Evolutionary conservation across 2,888 invertebrate genomes (phyloP), one percentile per base, ranked within the genome.

Genomic region (Hypena proboscidalis): DNA sequence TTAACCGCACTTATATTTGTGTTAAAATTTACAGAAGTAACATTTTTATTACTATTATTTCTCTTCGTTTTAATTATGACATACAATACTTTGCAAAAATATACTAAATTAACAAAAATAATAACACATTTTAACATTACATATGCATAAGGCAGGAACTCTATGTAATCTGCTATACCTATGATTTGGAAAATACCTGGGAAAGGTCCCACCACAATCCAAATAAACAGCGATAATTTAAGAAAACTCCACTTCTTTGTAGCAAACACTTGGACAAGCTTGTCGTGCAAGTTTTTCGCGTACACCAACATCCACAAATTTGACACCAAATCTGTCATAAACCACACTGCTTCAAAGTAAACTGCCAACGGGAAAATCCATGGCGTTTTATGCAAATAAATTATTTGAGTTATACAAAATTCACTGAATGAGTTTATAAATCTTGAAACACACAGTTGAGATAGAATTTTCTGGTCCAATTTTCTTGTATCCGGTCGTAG

Each of bases 121-220:
- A 20, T 5, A 4, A 20, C 6, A 6, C 5, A 20, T 20, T 20
- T 20, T 7, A 20, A 20, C 20, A 20, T 5, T 2, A n/a, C n/a
- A 14, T 27, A 22, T 22, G n/a, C n/a, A 22, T 6, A 8, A 32
- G 51, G 47, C 32, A 52, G 47, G 43, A 36, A 33, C 29, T 41
- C 31, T 37, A 52, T 52, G 43, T 43, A 52, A 40, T 47, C 47
- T 43, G 52, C 53, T 41, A 36, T 53, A 50, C 50, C 57, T 47
- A 57, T 46, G 37, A 47, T 57, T 38, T 56, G 57, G 50, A 33
- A 44, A 43, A 49, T n/a, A n/a, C n/a, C n/a, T n/a, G n/a, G n/a
- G 2, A 20, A 7, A 2, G 20, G 20, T 20, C 5, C n/a, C n/a
- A n/a, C 2, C 2, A 20, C 2, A 3, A 5, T 2, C 20, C 20